These are phyloP conservation scores for Paracyclopina nana DNA, from an alignment of 1,140 invertebrate species.

Conservation along the genomic window DNA sequence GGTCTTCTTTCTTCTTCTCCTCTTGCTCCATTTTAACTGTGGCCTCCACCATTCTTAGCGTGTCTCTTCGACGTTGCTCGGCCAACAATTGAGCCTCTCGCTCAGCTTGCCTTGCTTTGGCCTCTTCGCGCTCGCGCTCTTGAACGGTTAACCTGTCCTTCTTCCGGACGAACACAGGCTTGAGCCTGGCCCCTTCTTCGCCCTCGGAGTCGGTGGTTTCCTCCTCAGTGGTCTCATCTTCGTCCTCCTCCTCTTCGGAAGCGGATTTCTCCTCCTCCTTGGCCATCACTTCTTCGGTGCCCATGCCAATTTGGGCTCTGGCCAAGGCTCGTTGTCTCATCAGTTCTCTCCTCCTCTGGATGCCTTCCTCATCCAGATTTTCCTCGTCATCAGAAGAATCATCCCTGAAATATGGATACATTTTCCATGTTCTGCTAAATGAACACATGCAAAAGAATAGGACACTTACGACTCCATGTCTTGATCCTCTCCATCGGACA, in stretches of 20 bases:
- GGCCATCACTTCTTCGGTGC: conserved; percentile 34
- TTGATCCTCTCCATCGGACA: conserved; percentile 2
- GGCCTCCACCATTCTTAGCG: conserved; percentile 40
- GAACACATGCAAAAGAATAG: no score
- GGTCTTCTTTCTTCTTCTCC: conserved; percentile 12
- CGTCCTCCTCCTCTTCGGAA: conserved; percentile 38
- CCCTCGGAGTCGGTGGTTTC: conserved; percentile 74
- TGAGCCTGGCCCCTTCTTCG: conserved; percentile 64
- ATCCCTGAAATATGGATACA: conserved; percentile 1
- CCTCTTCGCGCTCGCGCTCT: conserved; percentile 71
- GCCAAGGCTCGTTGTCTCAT: conserved; percentile 44
- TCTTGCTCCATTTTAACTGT: conserved; percentile 12
- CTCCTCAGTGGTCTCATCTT: conserved; percentile 55
- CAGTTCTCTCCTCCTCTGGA: conserved; percentile 51
- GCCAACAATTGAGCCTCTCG: conserved; percentile 49
- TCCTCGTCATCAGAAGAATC: conserved; percentile 36
- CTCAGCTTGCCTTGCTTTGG: conserved; percentile 61
- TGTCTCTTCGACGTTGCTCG: conserved; percentile 59
- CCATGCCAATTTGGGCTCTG: conserved; percentile 39
- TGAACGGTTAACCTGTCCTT: conserved; percentile 82
- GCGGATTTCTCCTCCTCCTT: conserved; percentile 46
- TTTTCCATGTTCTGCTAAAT: not conserved
- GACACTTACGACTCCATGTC: not conserved
- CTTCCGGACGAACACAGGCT: conserved; percentile 91
- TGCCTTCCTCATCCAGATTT: conserved; percentile 52